phyloP scores from a whole-genome alignment of 2,113 vertebrate species.

The Raja brachyura region DNA sequence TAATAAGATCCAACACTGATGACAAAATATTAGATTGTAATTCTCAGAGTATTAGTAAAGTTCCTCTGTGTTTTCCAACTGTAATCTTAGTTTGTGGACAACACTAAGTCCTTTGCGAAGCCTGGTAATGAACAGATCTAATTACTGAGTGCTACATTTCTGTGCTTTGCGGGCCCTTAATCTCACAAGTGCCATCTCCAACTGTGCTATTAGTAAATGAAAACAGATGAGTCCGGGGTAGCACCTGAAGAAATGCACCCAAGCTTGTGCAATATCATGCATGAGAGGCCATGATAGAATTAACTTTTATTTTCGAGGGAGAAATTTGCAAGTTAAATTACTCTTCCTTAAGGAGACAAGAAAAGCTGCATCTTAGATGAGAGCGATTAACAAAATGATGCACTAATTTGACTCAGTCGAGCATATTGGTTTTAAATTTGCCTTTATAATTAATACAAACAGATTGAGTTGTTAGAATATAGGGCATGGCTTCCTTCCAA shows the following conservation, averaged over 20 bases:
- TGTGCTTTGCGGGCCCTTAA: slow-evolving; percentile 4
- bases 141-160: slow-evolving; percentile 2
- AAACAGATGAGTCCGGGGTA: slow-evolving; percentile 27
- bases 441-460: slow-evolving; percentile 30
- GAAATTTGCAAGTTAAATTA: slow-evolving; percentile 38
- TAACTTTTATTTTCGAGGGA: slow-evolving; percentile 37
- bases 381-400: slow-evolving; percentile 36
- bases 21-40: background rate
- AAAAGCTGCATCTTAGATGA: slow-evolving; percentile 33
- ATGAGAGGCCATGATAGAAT: slow-evolving; percentile 36
- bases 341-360: slow-evolving; percentile 37
- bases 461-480: background rate
- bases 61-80: background rate
- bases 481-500: background rate
- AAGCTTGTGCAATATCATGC: slow-evolving; percentile 34
- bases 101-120: background rate
- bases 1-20: background rate
- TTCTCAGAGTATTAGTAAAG: background rate
- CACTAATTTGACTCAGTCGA: slow-evolving; percentile 38
- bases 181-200: slow-evolving; percentile 16
- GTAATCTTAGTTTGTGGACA: background rate
- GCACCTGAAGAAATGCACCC: slow-evolving; percentile 19
- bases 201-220: slow-evolving; percentile 37
- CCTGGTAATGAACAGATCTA: slow-evolving; percentile 12
- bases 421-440: slow-evolving; percentile 39